Percentiles rank a stretch among this genome's conserved stretches.
Conservation (phyloP, 1,140 invertebrate genomes). For the Drosophila ananassae region DNA sequence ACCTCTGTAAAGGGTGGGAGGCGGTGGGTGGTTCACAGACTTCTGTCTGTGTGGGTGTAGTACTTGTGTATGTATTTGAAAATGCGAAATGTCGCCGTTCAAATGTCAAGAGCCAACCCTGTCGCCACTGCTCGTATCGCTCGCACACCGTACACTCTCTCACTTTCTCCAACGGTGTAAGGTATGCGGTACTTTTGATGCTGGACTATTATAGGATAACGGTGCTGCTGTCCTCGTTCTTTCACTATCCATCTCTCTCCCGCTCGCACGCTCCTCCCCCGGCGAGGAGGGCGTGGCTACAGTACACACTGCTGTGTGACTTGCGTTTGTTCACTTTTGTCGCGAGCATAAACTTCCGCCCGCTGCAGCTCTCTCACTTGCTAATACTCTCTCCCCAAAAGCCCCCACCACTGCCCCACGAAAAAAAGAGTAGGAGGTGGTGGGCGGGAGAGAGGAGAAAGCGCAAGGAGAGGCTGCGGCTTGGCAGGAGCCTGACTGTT, state of each 20-base stretch:
- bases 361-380: slow-evolving; percentile 27
- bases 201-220: slow-evolving; percentile 74
- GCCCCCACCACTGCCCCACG: not conserved
- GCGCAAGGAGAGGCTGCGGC: slow-evolving; percentile 24
- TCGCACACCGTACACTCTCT: slow-evolving; percentile 23
- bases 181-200: slow-evolving; percentile 57
- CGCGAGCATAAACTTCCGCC: slow-evolving; percentile 64
- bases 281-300: slow-evolving; percentile 61
- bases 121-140: slow-evolving; percentile 55
- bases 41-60: slow-evolving; percentile 20
- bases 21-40: slow-evolving; percentile 14
- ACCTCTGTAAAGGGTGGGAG: not conserved
- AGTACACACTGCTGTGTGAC: slow-evolving; percentile 78
- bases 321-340: slow-evolving; percentile 80
- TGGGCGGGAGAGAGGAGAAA: slow-evolving; percentile 7
- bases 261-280: slow-evolving; percentile 68
- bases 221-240: slow-evolving; percentile 24
- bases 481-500: slow-evolving; percentile 70
- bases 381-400: slow-evolving; percentile 15
- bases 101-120: slow-evolving; percentile 81
- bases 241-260: not conserved
- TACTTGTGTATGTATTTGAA: not conserved
- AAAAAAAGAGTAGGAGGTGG: not conserved
- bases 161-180: slow-evolving; percentile 24
- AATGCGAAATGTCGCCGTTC: slow-evolving; percentile 78